phyloP scores from a whole-genome alignment of 2,888 invertebrate genomes.

The Drosophila kuntzei region DNA sequence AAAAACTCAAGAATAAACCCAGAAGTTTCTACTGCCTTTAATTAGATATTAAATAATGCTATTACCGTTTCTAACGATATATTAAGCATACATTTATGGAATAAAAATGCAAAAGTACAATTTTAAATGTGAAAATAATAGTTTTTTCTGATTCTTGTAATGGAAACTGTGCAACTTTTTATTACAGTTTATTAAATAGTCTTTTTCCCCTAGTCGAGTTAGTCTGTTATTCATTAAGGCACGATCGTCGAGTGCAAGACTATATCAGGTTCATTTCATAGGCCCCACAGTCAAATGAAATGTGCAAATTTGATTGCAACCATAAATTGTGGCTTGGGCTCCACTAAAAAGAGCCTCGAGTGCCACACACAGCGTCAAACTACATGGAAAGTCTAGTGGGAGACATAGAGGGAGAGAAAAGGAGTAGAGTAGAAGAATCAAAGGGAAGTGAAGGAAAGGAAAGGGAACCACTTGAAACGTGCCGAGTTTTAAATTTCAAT shows the following conservation, averaged over 20 bases:
- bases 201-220: neutral
- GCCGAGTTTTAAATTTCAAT: conserved; percentile 75
- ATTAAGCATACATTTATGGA: neutral
- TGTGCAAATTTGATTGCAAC: conserved; percentile 71
- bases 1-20: neutral
- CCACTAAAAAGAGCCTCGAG: conserved; percentile 2
- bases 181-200: neutral
- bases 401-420: neutral
- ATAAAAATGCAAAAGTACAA: neutral
- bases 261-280: conserved; percentile 54
- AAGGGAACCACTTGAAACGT: conserved; percentile 42
- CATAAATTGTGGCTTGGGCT: conserved; percentile 53
- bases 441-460: neutral
- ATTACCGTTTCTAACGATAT: neutral
- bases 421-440: neutral
- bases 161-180: neutral
- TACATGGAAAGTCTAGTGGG: neutral
- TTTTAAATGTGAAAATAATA: neutral
- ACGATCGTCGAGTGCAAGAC: conserved; percentile 39
- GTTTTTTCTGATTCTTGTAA: neutral
- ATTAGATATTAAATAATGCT: neutral
- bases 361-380: conserved; percentile 58
- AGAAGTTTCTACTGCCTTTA: neutral
- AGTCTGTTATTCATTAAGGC: conserved; percentile 17
- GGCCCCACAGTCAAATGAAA: conserved; percentile 60